These are phyloP conservation scores for Orussus abietinus DNA, from an alignment of 1,140 invertebrate species.

Conservation along the genomic window DNA sequence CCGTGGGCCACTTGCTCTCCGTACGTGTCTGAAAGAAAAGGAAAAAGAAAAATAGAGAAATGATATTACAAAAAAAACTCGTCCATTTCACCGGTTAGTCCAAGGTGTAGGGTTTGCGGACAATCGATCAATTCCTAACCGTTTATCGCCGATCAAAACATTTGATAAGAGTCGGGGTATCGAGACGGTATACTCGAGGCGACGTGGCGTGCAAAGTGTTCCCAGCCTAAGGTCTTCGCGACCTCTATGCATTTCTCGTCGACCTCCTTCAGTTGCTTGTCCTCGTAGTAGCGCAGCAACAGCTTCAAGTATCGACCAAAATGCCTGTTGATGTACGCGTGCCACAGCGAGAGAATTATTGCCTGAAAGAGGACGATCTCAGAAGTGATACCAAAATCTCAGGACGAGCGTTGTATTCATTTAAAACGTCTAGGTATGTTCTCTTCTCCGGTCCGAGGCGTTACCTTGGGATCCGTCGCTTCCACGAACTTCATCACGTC, in stretches of 20 bases:
- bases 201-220: conserved; percentile 60
- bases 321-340: conserved; percentile 71
- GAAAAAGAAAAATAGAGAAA: too few relatives aligned
- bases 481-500: conserved; percentile 78
- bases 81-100: too few relatives aligned
- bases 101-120: too few relatives aligned
- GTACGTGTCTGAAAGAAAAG: too few relatives aligned
- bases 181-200: conserved; percentile 58
- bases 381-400: conserved; percentile 7
- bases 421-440: too few relatives aligned
- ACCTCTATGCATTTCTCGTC: conserved; percentile 70
- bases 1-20: too few relatives aligned
- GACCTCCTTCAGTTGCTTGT: conserved; percentile 69
- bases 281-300: conserved; percentile 72
- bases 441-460: too few relatives aligned
- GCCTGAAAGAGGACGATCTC: conserved; percentile 50
- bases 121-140: too few relatives aligned
- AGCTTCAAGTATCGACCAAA: conserved; percentile 78
- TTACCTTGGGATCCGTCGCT: conserved; percentile 72
- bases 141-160: conserved; percentile 64
- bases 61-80: too few relatives aligned
- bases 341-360: conserved; percentile 74
- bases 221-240: conserved; percentile 65
- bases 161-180: conserved; percentile 63
- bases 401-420: conserved; percentile 1